phyloP scores from a whole-genome alignment of 2,888 invertebrate species.

The Aphidius colemani region DNA sequence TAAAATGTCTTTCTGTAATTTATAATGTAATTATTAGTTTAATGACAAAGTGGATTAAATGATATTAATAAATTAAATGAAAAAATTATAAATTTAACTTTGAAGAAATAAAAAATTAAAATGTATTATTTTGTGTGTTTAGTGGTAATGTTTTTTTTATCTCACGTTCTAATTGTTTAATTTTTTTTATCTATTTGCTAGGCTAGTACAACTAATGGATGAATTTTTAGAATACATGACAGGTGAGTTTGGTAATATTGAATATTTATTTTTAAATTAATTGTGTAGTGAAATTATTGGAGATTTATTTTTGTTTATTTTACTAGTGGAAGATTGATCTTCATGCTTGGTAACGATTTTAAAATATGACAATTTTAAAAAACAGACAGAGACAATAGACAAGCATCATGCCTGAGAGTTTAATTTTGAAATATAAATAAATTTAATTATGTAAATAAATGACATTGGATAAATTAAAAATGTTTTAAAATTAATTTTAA shows the following conservation, averaged over 20 bases:
- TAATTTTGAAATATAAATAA: neutral
- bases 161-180: neutral
- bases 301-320: neutral
- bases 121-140: slow-evolving; percentile 13
- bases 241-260: slow-evolving; percentile 15
- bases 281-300: neutral
- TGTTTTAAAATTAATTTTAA: slow-evolving; percentile 5
- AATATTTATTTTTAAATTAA: neutral
- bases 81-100: neutral
- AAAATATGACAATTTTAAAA: neutral
- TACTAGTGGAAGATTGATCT: neutral
- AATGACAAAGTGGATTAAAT: slow-evolving; percentile 6
- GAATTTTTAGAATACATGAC: slow-evolving; percentile 12
- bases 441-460: neutral
- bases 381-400: neutral
- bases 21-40: slow-evolving; percentile 39
- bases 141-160: neutral
- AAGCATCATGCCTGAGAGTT: neutral
- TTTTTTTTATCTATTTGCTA: slow-evolving; percentile 13
- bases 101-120: neutral
- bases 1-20: slow-evolving; percentile 33
- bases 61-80: slow-evolving; percentile 31
- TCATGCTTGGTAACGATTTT: neutral
- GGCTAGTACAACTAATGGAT: slow-evolving; percentile 3
- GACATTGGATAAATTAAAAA: neutral